Conservation (phyloP, 2,113 vertebrate species). For the Daubentonia madagascariensis region DNA sequence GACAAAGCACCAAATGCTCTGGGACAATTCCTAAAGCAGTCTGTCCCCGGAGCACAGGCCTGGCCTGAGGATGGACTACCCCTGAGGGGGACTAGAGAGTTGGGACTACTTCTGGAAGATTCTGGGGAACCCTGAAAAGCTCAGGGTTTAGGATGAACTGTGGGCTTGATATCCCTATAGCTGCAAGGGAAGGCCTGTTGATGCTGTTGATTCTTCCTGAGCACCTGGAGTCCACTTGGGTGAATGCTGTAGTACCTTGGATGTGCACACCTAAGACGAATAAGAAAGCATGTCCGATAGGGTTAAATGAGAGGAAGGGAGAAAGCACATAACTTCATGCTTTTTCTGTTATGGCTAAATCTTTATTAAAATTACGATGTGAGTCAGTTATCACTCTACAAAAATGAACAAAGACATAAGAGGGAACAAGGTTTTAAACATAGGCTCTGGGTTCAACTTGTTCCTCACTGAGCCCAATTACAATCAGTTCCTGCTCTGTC, state of each 20-base stretch:
- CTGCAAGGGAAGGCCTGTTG: background rate
- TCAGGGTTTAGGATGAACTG: background rate
- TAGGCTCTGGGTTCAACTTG: background rate
- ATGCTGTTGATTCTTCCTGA: background rate
- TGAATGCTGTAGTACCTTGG: background rate
- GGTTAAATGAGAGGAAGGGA: background rate
- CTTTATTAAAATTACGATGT: conserved; percentile 1
- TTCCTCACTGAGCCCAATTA: background rate
- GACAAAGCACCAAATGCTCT: conserved; percentile 39
- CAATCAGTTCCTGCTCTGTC: background rate
- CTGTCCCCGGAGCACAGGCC: background rate
- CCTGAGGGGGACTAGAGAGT: background rate
- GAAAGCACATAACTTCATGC: background rate
- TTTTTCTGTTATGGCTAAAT: background rate
- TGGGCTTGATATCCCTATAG: background rate
- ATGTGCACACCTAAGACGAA: background rate
- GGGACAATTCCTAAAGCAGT: background rate
- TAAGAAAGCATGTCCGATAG: background rate
- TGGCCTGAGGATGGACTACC: background rate
- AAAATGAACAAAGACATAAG: background rate
- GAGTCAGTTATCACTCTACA: background rate
- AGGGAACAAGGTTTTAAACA: conserved; percentile 21
- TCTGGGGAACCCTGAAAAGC: background rate
- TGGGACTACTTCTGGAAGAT: background rate
- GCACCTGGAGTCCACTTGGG: background rate